Evolutionary conservation across 2,888 invertebrate genomes (phyloP).

Genomic region (Eupithecia abbreviata): DNA sequence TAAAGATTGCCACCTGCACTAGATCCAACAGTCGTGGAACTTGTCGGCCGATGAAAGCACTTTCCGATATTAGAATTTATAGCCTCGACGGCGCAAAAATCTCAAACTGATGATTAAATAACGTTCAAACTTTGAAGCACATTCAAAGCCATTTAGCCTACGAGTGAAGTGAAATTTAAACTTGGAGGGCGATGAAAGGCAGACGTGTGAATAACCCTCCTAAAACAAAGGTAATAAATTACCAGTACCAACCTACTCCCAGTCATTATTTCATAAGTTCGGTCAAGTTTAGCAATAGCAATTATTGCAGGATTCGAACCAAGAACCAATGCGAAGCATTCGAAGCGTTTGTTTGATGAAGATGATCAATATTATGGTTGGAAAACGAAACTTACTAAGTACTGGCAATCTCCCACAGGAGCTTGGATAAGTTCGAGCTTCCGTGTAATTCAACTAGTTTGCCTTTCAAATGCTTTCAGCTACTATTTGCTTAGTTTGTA

Average conservation of each 20-base stretch:
- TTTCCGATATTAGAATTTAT: constrained; percentile 32
- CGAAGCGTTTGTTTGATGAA: constrained; percentile 3
- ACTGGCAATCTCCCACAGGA: background rate
- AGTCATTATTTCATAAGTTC: constrained; percentile 11
- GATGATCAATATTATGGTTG: constrained; percentile 4
- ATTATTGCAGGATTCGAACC: constrained; percentile 4
- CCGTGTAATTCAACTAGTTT: constrained; percentile 2
- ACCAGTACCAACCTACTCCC: background rate
- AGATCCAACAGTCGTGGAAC: constrained; percentile 14
- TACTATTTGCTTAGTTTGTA: constrained; percentile 1
- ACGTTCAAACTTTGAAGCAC: constrained; percentile 40
- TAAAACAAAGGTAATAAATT: constrained; percentile 29
- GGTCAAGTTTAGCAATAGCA: constrained; percentile 14
- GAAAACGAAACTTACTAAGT: constrained; percentile 8
- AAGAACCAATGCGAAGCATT: background rate
- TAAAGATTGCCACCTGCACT: background rate
- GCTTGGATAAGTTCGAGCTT: background rate
- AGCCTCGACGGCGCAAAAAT: constrained; percentile 27
- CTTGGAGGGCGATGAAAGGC: constrained; percentile 41
- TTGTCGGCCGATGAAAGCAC: constrained; percentile 29
- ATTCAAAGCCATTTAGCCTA: constrained; percentile 42
- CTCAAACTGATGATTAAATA: constrained; percentile 40
- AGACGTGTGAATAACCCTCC: constrained; percentile 44
- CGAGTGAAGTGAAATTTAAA: constrained; percentile 40
- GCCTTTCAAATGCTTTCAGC: background rate